Evolutionary conservation across 2,888 invertebrate genomes (phyloP).

Genomic region (Archips xylosteana): DNA sequence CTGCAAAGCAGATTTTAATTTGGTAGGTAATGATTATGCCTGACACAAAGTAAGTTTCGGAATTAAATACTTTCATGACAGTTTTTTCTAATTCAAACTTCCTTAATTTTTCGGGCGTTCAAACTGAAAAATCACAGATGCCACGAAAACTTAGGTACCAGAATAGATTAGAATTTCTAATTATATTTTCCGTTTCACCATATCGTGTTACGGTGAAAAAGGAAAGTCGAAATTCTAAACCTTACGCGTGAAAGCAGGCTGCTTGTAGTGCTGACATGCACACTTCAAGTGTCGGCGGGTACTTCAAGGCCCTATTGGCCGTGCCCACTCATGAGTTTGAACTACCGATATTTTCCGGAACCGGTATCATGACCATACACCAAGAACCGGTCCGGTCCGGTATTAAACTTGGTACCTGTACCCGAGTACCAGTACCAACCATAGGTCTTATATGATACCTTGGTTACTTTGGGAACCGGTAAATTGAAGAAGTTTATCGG

Average conservation of each 20-base stretch:
- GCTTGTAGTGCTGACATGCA: slow-evolving; percentile 12
- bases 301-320: background rate
- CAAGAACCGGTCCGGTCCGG: no score
- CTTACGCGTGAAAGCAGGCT: slow-evolving; percentile 21
- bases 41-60: no score
- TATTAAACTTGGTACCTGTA: no score
- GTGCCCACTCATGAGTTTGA: background rate
- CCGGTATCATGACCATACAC: no score
- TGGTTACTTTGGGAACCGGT: no score
- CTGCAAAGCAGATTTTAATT: no score
- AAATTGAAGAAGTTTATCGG: no score
- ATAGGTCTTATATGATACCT: no score
- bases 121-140: background rate
- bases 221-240: slow-evolving; percentile 35
- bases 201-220: slow-evolving; percentile 15
- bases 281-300: background rate
- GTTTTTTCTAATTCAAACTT: background rate
- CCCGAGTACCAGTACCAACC: no score
- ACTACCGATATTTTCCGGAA: no score
- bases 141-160: background rate
- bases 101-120: background rate
- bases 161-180: background rate
- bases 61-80: background rate
- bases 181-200: slow-evolving; percentile 14
- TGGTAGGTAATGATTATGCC: no score